Percentiles rank a stretch among this genome's conserved stretches.
These are phyloP conservation scores for Bombus breviceps DNA, from an alignment of 1,140 invertebrate genomes.

Conservation along the genomic window DNA sequence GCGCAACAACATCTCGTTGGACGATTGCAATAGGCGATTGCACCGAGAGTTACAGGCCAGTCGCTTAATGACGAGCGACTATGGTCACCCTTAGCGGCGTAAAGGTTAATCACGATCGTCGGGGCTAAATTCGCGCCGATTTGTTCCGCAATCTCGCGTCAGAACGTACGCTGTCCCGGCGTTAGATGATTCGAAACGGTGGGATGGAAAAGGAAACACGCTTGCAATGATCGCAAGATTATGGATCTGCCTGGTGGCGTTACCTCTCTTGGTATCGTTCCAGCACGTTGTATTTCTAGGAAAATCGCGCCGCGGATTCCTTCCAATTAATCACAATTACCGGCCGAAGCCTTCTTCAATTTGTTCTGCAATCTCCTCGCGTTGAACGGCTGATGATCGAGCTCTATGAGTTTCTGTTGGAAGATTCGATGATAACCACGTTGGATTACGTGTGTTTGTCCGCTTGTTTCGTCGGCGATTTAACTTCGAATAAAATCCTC, in stretches of 20 bases:
- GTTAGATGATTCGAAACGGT: slow-evolving; percentile 25
- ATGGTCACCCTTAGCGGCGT: neutral
- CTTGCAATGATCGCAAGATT: neutral
- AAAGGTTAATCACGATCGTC: slow-evolving; percentile 40
- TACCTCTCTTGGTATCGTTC: slow-evolving; percentile 19
- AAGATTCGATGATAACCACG: neutral
- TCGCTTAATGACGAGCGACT: neutral
- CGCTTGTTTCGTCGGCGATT: neutral
- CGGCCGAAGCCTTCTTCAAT: slow-evolving; percentile 15
- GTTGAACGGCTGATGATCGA: neutral
- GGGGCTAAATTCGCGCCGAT: slow-evolving; percentile 14
- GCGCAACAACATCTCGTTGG: neutral
- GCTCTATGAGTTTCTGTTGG: neutral
- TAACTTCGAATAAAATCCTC: neutral
- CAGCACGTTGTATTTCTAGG: neutral
- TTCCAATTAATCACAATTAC: slow-evolving; percentile 49
- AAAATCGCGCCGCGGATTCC: slow-evolving; percentile 8
- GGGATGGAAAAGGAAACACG: neutral
- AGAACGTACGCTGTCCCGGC: neutral
- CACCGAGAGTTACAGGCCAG: neutral
- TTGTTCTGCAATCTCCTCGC: slow-evolving; percentile 19
- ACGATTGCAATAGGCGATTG: neutral
- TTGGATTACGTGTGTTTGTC: neutral
- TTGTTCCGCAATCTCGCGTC: slow-evolving; percentile 38
- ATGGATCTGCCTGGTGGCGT: slow-evolving; percentile 5